Base-by-base conservation (phyloP, 2,888 invertebrate genomes). In the Margaritifera margaritifera region DNA sequence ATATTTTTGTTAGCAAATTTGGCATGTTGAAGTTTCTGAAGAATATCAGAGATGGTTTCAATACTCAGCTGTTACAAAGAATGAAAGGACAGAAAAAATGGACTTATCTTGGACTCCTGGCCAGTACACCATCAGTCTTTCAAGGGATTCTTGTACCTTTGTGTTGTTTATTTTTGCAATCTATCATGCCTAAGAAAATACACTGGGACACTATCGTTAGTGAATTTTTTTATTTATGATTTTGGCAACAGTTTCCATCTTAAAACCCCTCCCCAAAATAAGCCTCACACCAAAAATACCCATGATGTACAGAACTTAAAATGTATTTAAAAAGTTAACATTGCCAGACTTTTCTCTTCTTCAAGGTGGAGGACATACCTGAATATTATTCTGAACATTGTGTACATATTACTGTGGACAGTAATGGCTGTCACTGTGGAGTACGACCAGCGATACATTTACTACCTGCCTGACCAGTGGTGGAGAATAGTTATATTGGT, bases 391-490 rank as follows among this genome's bases (percentile, higher is more conserved):
- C 66, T 86, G 50, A 88, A 88, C 75, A 78, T 89, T 53, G 31
- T 84, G 15, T 88, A 88, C 80, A 88, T 89, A 42, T 25, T 87
- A 27, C 50, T 86, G 65, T 89, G 89, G 89, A 87, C 88, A 20
- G 71, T 83, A 6, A 84, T 85, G 59, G 89, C 86, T n/a, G 80
- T 87, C 6, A 53, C 81, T 8, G 80, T 86, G 18, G 86, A 87
- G 27, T 87, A 86, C 77, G 84, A 87, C 65, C 63, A 81, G 55
- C 68, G 86, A 52, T 79, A 89, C 69, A 56, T 68, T 4, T 89
- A 89, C 69, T 75, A 60, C 11, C 78, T 87, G 31, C 88, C 88
- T 4, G 77, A 78, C 2, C 85, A 89, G 20, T 81, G 80, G 80
- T 88, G 87, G 85, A 84, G 88, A 66, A 84, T 89, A 27, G 73